Conservation (phyloP, 1,140 invertebrate species). For the Polypedilum pembai region DNA sequence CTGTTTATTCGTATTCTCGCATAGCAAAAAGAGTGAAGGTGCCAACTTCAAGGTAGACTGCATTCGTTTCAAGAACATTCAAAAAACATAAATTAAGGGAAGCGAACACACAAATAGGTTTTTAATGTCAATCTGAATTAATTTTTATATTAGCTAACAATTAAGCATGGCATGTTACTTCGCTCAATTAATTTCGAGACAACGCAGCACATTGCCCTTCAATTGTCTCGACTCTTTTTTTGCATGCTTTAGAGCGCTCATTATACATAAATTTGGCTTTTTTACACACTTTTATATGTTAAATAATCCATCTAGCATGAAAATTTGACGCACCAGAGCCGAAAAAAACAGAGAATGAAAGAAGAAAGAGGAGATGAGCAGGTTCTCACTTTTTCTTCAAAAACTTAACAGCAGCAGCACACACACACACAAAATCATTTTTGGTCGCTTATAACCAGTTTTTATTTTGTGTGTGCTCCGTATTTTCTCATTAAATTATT, state of each 20-base stretch:
- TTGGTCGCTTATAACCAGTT: constrained; percentile 4
- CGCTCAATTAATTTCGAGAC: neutral
- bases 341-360: neutral
- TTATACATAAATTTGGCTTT: neutral
- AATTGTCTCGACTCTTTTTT: constrained; percentile 15
- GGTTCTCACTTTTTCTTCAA: constrained; percentile 5
- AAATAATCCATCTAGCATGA: no score
- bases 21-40: neutral
- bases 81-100: neutral
- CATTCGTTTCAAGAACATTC: constrained; percentile 12
- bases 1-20: no score
- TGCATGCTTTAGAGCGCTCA: neutral
- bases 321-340: neutral
- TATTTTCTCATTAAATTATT: constrained; percentile 14
- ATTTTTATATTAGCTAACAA: neutral
- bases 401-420: neutral
- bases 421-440: neutral
- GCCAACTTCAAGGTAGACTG: constrained; percentile 16
- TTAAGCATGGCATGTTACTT: neutral
- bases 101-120: neutral
- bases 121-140: neutral
- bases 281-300: no score
- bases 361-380: neutral
- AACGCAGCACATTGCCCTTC: constrained; percentile 9
- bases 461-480: neutral